Percentiles rank a stretch among this genome's conserved stretches.
Evolutionary conservation across 2,113 vertebrate genomes (phyloP).

Genomic region (Orientallactaga bullata): DNA sequence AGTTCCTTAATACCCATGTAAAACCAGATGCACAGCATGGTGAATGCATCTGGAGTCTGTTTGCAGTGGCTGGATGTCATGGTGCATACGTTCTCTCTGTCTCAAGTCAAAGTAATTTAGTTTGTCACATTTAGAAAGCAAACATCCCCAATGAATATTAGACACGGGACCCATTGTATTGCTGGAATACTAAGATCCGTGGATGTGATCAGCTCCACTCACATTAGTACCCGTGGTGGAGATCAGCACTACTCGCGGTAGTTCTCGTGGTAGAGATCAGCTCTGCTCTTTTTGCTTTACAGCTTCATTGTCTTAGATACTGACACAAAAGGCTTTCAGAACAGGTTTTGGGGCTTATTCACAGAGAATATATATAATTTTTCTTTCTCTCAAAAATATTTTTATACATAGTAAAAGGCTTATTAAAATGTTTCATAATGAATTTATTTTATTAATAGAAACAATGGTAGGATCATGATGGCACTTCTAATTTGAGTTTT

Average conservation of each 20-base stretch:
- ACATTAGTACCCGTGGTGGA: too few species aligned
- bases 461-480: neutral
- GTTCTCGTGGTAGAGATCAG: neutral
- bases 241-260: too few species aligned
- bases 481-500: slow-evolving; percentile 20
- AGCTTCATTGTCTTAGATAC: slow-evolving; percentile 47
- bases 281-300: neutral
- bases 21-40: too few species aligned
- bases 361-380: slow-evolving; percentile 15
- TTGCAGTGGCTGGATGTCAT: too few species aligned
- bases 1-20: too few species aligned
- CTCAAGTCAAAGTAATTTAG: too few species aligned
- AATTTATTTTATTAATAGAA: slow-evolving; percentile 51
- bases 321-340: slow-evolving; percentile 36
- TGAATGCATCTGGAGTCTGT: too few species aligned
- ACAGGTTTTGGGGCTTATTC: slow-evolving; percentile 7
- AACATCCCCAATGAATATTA: slow-evolving; percentile 48
- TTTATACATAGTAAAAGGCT: slow-evolving; percentile 35
- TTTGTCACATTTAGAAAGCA: slow-evolving; percentile 58
- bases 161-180: slow-evolving; percentile 35
- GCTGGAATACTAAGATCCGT: slow-evolving; percentile 58
- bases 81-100: too few species aligned
- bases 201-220: slow-evolving; percentile 39
- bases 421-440: slow-evolving; percentile 45
- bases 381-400: slow-evolving; percentile 28